Evolutionary conservation across 2,113 vertebrate species (phyloP), one percentile per base, ranked within the genome.

Genomic region (Atrichornis clamosus): DNA sequence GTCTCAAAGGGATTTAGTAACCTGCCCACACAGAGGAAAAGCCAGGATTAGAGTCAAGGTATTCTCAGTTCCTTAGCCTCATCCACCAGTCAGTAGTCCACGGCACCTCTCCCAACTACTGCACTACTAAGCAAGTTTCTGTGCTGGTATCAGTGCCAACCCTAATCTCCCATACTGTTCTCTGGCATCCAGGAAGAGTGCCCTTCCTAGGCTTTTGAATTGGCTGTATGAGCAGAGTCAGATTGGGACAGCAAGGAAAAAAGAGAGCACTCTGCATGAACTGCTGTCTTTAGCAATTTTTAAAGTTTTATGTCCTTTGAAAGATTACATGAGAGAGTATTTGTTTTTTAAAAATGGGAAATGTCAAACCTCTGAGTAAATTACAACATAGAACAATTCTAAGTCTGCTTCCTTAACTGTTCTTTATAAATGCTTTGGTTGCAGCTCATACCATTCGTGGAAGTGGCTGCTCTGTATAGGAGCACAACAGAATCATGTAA

Each of bases 41-140:
- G 30, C 89, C 82, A 93, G 93, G 93, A 97, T 96, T 96, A 97
- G 46, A 89, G 74, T 47, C 35, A 15, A 85, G 73, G 93, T 87
- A 67, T 84, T 82, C 75, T 87, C 81, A 53, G 87, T 82, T 89
- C 89, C 81, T 88, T 8, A 83, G 50, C 35, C 73, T 92, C 46
- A 67, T 22, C 15, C 12, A 4, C 76, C 42, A 90, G 41, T 42
- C 50, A 22, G 15, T 47, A 83, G 56, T 53, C 62, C 52, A 21
- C 20, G 41, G 60, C 63, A 86, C 28, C 17, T 87, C 46, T 94
- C 47, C 74, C 60, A 39, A 24, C 70, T 30, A 46, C 33, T 37
- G 18, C 53, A 24, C 39, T 55, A 56, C 11, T 33, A 33, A 58
- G 64, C 44, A 44, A 53, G n/a, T 64, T 89, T 88, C 82, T 56